These are phyloP conservation scores for Rhorus exstirpatorius DNA, from an alignment of 2,888 invertebrate genomes.

Conservation along the genomic window DNA sequence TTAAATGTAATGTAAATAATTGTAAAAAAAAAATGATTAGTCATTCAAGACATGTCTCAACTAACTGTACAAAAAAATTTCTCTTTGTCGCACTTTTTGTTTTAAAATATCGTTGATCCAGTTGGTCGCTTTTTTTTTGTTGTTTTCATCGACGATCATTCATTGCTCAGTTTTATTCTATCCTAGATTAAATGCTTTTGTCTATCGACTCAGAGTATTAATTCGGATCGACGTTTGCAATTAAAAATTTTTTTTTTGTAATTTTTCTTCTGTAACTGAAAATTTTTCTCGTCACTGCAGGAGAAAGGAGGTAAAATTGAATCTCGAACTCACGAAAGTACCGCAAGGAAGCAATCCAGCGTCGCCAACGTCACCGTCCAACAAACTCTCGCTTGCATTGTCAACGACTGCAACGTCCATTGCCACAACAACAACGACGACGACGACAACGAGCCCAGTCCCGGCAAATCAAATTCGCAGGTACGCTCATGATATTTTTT, in stretches of 20 bases:
- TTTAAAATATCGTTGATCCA: not conserved
- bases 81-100: not conserved
- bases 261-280: constrained; percentile 8
- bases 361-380: constrained; percentile 81
- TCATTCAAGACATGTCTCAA: no score
- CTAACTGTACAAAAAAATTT: no score
- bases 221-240: not conserved
- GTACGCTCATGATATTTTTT: constrained; percentile 79
- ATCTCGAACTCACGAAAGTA: constrained; percentile 84
- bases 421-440: constrained; percentile 87
- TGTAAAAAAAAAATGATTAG: no score
- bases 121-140: not conserved
- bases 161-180: not conserved
- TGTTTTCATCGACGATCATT: not conserved
- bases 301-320: constrained; percentile 84
- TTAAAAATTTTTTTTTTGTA: not conserved
- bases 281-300: constrained; percentile 71
- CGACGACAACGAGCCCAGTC: constrained; percentile 87
- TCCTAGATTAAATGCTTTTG: constrained; percentile 31
- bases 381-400: constrained; percentile 79
- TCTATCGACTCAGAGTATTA: constrained; percentile 10
- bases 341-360: constrained; percentile 83
- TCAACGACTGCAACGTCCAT: constrained; percentile 86
- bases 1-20: no score
- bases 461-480: constrained; percentile 85